These are phyloP conservation scores for Planiliza haematocheilus DNA, from an alignment of 2,113 vertebrate species.

Conservation along the genomic window DNA sequence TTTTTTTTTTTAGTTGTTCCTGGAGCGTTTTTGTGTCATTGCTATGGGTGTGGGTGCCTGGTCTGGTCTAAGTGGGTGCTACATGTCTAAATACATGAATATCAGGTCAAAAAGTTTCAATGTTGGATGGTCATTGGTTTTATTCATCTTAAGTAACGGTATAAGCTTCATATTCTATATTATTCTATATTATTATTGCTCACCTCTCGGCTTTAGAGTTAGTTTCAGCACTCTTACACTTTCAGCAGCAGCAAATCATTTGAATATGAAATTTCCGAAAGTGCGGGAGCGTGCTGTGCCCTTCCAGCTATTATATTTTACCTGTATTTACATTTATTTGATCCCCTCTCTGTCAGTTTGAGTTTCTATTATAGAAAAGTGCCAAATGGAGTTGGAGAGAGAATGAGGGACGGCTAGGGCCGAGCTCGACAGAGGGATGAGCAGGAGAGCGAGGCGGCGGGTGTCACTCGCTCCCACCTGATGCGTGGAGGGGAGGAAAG, in stretches of 20 bases:
- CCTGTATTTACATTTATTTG: conserved; percentile 62
- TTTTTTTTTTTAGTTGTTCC: too few relatives aligned
- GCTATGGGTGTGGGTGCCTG: too few relatives aligned
- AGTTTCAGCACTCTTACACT: not conserved
- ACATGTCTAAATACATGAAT: too few relatives aligned
- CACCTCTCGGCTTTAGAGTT: not conserved
- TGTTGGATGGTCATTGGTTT: too few relatives aligned
- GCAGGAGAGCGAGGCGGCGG: conserved; percentile 43
- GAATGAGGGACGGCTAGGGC: conserved; percentile 17
- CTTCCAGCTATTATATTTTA: conserved; percentile 18
- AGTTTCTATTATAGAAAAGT: conserved; percentile 57
- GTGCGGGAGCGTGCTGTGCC: conserved; percentile 2
- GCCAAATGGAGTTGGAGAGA: conserved; percentile 57
- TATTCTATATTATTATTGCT: too few relatives aligned
- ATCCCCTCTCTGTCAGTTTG: conserved; percentile 38
- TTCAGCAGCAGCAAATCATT: conserved; percentile 8
- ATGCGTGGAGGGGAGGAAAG: conserved; percentile 27
- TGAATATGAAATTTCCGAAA: conserved; percentile 2
- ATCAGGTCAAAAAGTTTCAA: too few relatives aligned
- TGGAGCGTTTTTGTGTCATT: too few relatives aligned
- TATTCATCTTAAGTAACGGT: too few relatives aligned
- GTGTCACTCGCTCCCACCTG: conserved; percentile 69
- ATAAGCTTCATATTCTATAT: too few relatives aligned
- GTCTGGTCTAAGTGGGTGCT: too few relatives aligned
- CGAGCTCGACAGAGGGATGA: conserved; percentile 34